phyloP scores from a whole-genome alignment of 2,113 vertebrate genomes.

The Cheirogaleus medius region DNA sequence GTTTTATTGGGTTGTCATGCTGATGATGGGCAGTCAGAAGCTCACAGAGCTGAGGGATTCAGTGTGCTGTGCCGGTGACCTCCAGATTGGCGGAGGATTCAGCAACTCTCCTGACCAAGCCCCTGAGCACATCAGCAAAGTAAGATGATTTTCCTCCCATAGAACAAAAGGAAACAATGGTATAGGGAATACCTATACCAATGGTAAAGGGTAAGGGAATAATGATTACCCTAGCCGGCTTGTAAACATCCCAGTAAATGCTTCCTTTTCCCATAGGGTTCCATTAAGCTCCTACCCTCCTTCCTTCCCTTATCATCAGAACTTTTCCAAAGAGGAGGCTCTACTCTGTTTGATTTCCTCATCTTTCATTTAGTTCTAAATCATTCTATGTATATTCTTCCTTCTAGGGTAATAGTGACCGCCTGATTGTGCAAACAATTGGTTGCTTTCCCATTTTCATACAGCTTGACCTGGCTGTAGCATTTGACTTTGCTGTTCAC shows the following conservation, averaged over 20 bases:
- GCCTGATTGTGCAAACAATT: neutral
- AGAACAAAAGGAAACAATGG: neutral
- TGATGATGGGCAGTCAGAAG: slow-evolving; percentile 92
- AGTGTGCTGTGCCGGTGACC: slow-evolving; percentile 94
- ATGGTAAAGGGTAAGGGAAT: neutral
- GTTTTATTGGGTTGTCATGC: slow-evolving; percentile 68
- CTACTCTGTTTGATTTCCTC: neutral
- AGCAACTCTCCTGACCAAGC: slow-evolving; percentile 93
- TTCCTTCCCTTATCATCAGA: neutral
- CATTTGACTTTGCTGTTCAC: neutral
- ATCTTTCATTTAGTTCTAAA: neutral
- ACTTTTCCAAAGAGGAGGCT: neutral
- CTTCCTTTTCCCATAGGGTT: neutral
- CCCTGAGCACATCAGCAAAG: slow-evolving; percentile 96
- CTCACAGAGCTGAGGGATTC: slow-evolving; percentile 93
- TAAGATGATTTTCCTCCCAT: slow-evolving; percentile 72
- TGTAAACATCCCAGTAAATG: neutral
- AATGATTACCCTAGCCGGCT: neutral
- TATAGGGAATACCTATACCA: too few species aligned
- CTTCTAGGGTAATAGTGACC: neutral
- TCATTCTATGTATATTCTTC: neutral
- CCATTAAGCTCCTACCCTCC: neutral
- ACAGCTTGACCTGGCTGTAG: neutral
- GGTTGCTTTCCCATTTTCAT: neutral
- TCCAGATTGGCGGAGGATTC: slow-evolving; percentile 97